phyloP scores from a whole-genome alignment of 2,888 invertebrate genomes.

The Eumacrocentrus americanus region DNA sequence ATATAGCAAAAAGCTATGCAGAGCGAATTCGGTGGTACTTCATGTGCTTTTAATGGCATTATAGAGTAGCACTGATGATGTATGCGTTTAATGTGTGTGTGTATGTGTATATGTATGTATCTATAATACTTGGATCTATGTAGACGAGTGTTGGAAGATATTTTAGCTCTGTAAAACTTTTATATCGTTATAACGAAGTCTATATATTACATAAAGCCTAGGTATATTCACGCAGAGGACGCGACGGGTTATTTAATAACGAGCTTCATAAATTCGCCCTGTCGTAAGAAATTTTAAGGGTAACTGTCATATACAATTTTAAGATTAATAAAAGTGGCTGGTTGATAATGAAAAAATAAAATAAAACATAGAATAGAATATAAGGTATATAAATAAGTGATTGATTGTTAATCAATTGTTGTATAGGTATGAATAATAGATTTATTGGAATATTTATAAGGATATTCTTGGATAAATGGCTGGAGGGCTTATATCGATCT shows the following conservation, averaged over 20 bases:
- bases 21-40: neutral
- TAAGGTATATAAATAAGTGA: neutral
- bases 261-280: slow-evolving; percentile 45
- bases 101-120: neutral
- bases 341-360: neutral
- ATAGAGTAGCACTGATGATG: neutral
- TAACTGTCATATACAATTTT: slow-evolving; percentile 34
- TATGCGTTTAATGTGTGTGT: neutral
- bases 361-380: neutral
- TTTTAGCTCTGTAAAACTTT: slow-evolving; percentile 20
- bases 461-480: neutral
- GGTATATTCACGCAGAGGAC: slow-evolving; percentile 3
- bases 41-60: neutral
- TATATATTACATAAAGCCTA: slow-evolving; percentile 2
- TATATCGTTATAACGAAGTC: slow-evolving; percentile 20
- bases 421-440: neutral
- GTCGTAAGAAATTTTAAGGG: slow-evolving; percentile 38
- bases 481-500: neutral
- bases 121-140: neutral
- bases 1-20: too few relatives aligned
- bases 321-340: slow-evolving; percentile 34
- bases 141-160: neutral
- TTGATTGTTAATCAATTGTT: neutral
- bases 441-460: neutral
- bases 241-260: slow-evolving; percentile 45